Evolutionary conservation across 2,797 vertebrate species (phyloP).

Genomic region (Borostomias antarcticus): DNA sequence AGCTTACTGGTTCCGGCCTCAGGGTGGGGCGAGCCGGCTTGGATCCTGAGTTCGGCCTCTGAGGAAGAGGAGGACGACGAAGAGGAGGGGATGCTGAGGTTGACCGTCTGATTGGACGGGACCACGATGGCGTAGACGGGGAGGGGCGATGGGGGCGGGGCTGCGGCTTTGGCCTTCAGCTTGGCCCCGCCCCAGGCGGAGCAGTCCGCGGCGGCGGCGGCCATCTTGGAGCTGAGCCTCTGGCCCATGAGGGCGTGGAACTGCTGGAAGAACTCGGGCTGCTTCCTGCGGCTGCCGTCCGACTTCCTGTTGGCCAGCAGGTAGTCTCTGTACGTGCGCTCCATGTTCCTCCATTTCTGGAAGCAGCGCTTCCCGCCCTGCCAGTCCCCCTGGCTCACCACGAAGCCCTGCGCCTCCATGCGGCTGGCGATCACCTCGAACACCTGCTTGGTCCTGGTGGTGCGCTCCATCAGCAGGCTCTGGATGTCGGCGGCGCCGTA

Average conservation of each 20-base stretch:
- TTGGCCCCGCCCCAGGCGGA: slow-evolving; percentile 18
- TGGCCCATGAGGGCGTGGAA: slow-evolving; percentile 39
- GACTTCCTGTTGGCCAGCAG: slow-evolving; percentile 29
- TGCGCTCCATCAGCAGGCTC: slow-evolving; percentile 27
- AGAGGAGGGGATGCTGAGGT: slow-evolving; percentile 24
- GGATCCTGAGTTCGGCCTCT: slow-evolving; percentile 21
- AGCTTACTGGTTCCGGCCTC: slow-evolving; percentile 23
- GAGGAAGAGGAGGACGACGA: slow-evolving; percentile 13
- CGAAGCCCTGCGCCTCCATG: slow-evolving; percentile 35
- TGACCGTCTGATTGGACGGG: slow-evolving; percentile 26
- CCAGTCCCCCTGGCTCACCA: slow-evolving; percentile 33
- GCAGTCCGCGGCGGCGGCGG: slow-evolving; percentile 20
- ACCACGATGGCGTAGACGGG: slow-evolving; percentile 34
- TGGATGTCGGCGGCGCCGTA: slow-evolving; percentile 35
- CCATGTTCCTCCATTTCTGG: slow-evolving; percentile 40
- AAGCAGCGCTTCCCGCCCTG: slow-evolving; percentile 37
- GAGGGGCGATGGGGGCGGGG: slow-evolving; percentile 15
- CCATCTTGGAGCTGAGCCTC: slow-evolving; percentile 33
- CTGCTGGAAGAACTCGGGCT: slow-evolving; percentile 40
- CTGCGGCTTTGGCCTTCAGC: slow-evolving; percentile 18
- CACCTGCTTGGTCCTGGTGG: slow-evolving; percentile 37
- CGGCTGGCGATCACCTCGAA: slow-evolving; percentile 36
- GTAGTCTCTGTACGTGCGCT: slow-evolving; percentile 40
- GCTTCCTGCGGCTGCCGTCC: slow-evolving; percentile 28
- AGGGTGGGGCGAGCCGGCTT: slow-evolving; percentile 10